Evolutionary conservation across 2,113 vertebrate genomes (phyloP).

Genomic region (Rousettus leschenaultii): DNA sequence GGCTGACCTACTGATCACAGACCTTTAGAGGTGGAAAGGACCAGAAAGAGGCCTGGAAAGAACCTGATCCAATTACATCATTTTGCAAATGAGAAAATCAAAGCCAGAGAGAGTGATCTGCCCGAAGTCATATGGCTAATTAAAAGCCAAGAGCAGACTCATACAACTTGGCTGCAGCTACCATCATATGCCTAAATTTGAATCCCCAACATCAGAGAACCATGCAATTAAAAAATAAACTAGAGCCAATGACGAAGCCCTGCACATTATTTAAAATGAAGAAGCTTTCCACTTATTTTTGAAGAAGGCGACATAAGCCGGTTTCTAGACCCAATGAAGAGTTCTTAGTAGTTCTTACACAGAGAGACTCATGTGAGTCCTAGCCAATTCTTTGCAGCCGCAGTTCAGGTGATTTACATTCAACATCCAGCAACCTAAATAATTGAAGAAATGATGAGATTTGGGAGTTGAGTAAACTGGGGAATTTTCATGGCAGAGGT

Average conservation of each 20-base stretch:
- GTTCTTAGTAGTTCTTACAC: background rate
- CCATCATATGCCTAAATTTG: background rate
- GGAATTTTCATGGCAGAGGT: background rate
- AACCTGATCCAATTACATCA: background rate
- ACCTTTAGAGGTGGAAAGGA: conserved; percentile 26
- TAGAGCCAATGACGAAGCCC: background rate
- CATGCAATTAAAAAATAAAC: background rate
- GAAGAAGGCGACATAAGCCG: background rate
- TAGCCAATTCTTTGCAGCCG: background rate
- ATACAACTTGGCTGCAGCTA: background rate
- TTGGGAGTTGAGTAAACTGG: background rate
- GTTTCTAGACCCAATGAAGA: background rate
- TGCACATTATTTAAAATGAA: background rate
- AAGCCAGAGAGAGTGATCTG: background rate
- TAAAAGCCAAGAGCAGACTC: background rate
- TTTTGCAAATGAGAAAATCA: conserved; percentile 11
- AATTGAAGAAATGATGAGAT: background rate
- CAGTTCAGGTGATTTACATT: background rate
- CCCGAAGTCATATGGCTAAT: background rate
- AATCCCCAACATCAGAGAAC: background rate
- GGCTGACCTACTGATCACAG: background rate
- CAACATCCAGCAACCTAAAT: background rate
- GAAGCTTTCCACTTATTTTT: background rate
- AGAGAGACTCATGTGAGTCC: background rate
- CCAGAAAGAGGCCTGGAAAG: conserved; percentile 19